Base-by-base conservation (phyloP, 2,888 invertebrate species). In the Tuberolachnus salignus region DNA sequence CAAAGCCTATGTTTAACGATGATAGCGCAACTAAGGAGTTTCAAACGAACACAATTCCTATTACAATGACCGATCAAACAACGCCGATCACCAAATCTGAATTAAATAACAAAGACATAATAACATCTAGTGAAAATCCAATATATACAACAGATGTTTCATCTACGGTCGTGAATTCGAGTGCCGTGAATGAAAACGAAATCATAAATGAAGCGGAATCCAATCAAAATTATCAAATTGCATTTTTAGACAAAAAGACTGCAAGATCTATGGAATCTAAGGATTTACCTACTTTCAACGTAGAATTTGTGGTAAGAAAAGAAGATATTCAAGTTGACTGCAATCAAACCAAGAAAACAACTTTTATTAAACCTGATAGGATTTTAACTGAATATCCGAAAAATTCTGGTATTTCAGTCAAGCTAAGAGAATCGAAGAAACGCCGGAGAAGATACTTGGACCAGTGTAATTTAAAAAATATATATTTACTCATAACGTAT, bases 131-230 rank as follows among this genome's bases (percentile, higher is more conserved):
- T 53, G 42, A 63, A 42, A 19, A 73, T 72, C 8, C 34, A 61
- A 51, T 34, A 11, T 16, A 19, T 14, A 42, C 61, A 16, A 63
- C 61, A 61, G 44, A 66, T 13, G 26, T 53, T 63, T n/a, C 8
- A 51, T 11, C 51, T 10, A 66, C 66, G 6, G 46, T 14, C 1
- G 16, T n/a, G 1, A 66, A 14, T 53, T 26, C 8, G 9, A 59
- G 1, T 1, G 67, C 55, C 6, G 9, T 16, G 3, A 59, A 46
- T 57, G 75, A 78, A 57, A 67, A 59, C 13, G 75, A 78, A 49
- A 78, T 78, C 1, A 67, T 78, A 59, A 67, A 34, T 57, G 74
- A 26, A 55, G 75, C 75, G 3, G 75, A 78, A 8, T 78, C 75
- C 53, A 78, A 69, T 59, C 55, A 57, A 42, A 42, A 67, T 34